phyloP scores from a whole-genome alignment of 2,888 invertebrate genomes.

The Achlya flavicornis region DNA sequence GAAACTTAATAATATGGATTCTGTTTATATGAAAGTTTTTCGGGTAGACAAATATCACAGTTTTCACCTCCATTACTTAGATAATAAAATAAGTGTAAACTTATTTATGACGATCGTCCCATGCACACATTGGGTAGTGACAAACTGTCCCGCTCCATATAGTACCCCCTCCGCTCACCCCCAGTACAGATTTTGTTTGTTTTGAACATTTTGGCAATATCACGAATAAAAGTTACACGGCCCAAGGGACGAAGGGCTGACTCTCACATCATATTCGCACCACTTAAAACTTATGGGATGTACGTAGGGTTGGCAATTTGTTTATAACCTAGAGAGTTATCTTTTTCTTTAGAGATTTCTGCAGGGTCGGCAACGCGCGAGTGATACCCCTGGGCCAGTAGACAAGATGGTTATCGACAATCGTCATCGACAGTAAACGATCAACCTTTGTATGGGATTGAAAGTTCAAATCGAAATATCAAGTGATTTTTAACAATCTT shows the following conservation, averaged over 20 bases:
- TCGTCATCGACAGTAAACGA: no score
- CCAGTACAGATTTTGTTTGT: conserved; percentile 19
- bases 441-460: no score
- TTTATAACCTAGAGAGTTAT: no score
- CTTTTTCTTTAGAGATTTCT: no score
- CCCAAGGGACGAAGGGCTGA: conserved; percentile 20
- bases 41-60: neutral
- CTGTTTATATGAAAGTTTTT: no score
- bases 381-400: no score
- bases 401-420: no score
- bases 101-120: neutral
- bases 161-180: neutral
- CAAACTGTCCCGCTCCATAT: neutral
- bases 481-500: no score
- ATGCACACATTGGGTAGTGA: neutral
- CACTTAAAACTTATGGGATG: conserved; percentile 13
- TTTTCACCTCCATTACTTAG: neutral
- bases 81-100: neutral
- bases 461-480: no score
- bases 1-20: no score
- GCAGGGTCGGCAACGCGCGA: no score
- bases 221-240: conserved; percentile 32
- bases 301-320: conserved; percentile 3
- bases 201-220: conserved; percentile 18
- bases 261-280: conserved; percentile 11